Evolutionary conservation across 2,888 invertebrate genomes (phyloP).

Genomic region (Protodeltote pygarga): DNA sequence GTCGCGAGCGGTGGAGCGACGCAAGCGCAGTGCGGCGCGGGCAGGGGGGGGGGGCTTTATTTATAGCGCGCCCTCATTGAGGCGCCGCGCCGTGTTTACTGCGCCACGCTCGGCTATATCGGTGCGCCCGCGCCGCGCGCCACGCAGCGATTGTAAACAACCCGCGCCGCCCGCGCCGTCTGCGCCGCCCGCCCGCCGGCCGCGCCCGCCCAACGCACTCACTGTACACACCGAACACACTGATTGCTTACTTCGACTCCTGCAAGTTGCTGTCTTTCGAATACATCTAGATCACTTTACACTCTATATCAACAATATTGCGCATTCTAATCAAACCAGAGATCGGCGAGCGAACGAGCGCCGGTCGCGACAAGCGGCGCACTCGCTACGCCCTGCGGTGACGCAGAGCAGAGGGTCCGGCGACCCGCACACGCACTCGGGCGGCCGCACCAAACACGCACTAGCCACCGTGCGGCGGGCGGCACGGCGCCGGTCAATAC

Average conservation of each 20-base stretch:
- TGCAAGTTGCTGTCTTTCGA: conserved; percentile 3
- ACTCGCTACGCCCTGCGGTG: conserved; percentile 20
- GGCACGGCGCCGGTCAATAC: conserved; percentile 37
- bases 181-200: conserved; percentile 21
- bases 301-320: conserved; percentile 6
- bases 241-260: conserved; percentile 8
- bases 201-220: neutral
- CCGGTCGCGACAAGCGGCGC: neutral
- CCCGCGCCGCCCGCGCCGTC: conserved; percentile 22
- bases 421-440: conserved; percentile 9
- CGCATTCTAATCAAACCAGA: too few relatives aligned
- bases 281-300: conserved; percentile 20
- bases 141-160: conserved; percentile 42
- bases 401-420: conserved; percentile 22
- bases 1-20: conserved; percentile 52
- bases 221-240: neutral
- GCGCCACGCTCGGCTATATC: conserved; percentile 54
- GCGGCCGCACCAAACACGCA: neutral
- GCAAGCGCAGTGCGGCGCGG: conserved; percentile 32
- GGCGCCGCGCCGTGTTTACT: conserved; percentile 55
- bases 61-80: conserved; percentile 69
- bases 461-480: too few relatives aligned
- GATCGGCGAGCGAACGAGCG: neutral
- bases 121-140: conserved; percentile 47
- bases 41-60: conserved; percentile 54